phyloP scores from a whole-genome alignment of 2,113 vertebrate genomes.

The Abramis brama region DNA sequence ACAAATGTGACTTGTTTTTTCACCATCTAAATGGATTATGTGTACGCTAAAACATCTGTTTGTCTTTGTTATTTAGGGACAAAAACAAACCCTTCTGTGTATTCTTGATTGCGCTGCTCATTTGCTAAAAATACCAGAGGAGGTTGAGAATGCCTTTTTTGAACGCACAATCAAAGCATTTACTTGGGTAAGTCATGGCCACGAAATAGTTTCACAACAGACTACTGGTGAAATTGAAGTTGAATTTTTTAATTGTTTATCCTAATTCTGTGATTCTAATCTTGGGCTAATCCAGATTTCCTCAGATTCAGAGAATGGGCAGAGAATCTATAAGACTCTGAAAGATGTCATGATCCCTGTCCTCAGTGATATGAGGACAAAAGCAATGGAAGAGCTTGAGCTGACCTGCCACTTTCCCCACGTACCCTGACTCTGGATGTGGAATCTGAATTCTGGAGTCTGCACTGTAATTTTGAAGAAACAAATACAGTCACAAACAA shows the following conservation, averaged over 20 bases:
- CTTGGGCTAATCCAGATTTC: constrained; percentile 74
- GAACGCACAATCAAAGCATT: constrained; percentile 86
- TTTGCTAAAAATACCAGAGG: constrained; percentile 79
- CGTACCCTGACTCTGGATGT: constrained; percentile 33
- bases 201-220: background rate
- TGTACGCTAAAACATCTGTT: background rate
- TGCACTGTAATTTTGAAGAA: constrained; percentile 1
- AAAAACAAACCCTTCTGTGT: constrained; percentile 88
- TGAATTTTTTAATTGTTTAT: background rate
- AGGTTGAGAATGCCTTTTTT: constrained; percentile 84
- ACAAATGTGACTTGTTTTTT: background rate
- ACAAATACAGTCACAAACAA: background rate
- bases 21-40: background rate
- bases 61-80: constrained; percentile 74
- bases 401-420: constrained; percentile 59
- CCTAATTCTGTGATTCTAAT: constrained; percentile 27
- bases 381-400: constrained; percentile 67
- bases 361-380: constrained; percentile 80
- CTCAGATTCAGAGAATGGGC: constrained; percentile 79
- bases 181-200: constrained; percentile 82
- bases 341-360: constrained; percentile 84
- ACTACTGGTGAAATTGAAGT: background rate
- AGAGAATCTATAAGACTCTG: constrained; percentile 77
- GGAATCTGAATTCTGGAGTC: background rate
- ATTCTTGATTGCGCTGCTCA: constrained; percentile 87